Evolutionary conservation across 2,797 vertebrate species (phyloP).

Genomic region (Bovichtus variegatus): DNA sequence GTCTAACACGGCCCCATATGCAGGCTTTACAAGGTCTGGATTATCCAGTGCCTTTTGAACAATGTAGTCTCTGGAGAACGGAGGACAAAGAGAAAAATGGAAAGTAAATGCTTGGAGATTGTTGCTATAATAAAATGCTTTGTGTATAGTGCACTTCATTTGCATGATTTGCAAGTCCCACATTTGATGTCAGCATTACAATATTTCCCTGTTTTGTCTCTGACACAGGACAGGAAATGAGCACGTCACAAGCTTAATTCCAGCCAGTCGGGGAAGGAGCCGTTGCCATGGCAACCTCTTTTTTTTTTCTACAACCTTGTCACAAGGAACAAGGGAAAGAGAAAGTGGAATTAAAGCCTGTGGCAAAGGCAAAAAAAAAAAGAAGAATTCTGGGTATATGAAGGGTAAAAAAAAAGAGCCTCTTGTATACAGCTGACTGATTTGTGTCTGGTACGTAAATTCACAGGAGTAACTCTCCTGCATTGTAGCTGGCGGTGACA

Average conservation of each 20-base stretch:
- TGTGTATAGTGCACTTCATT: not conserved
- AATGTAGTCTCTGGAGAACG: not conserved
- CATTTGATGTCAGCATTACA: constrained; percentile 29
- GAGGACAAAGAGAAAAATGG: not conserved
- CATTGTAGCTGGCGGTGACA: constrained; percentile 32
- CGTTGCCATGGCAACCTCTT: constrained; percentile 70
- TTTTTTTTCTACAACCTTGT: constrained; percentile 74
- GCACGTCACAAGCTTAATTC: constrained; percentile 70
- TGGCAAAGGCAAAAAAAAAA: constrained; percentile 58
- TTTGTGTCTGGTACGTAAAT: constrained; percentile 25
- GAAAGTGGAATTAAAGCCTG: constrained; percentile 66
- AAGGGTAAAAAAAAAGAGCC: constrained; percentile 5
- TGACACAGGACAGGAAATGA: constrained; percentile 75
- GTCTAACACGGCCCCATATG: constrained; percentile 11
- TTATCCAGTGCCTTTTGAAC: not conserved
- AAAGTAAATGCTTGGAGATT: not conserved
- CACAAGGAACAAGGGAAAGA: constrained; percentile 65
- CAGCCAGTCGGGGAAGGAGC: constrained; percentile 68
- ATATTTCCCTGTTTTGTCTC: constrained; percentile 44
- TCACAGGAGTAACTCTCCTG: constrained; percentile 39
- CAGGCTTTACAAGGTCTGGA: not conserved
- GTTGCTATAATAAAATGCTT: not conserved
- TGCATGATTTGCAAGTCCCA: not conserved
- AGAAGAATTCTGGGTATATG: constrained; percentile 21
- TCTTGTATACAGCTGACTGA: constrained; percentile 18